Conservation (phyloP, 2,797 vertebrate species). For the Eupleurogrammus muticus region DNA sequence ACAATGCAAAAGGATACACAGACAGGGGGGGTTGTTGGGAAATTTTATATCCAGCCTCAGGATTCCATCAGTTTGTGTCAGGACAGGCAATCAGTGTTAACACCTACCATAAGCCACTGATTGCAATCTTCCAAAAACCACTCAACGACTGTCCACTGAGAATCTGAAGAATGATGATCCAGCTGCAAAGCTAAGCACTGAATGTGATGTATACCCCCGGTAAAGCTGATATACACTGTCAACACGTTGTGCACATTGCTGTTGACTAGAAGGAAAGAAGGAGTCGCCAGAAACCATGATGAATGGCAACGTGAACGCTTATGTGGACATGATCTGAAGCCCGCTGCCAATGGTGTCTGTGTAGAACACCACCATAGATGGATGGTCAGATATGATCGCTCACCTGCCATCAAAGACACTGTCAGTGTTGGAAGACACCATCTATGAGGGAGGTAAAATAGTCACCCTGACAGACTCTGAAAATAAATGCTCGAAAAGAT, state of each 20-base stretch:
- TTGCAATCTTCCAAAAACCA: conserved; percentile 12
- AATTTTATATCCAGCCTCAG: no score
- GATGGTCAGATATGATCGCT: not conserved
- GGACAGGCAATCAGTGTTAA: conserved; percentile 14
- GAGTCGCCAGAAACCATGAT: not conserved
- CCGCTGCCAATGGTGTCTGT: not conserved
- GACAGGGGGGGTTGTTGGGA: no score
- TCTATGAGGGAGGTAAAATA: conserved; percentile 46
- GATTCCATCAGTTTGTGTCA: conserved; percentile 34
- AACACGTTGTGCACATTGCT: conserved; percentile 1
- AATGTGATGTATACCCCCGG: conserved; percentile 2
- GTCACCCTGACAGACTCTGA: conserved; percentile 20
- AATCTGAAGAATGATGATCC: conserved; percentile 18
- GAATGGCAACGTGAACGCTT: not conserved
- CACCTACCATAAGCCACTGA: conserved; percentile 19
- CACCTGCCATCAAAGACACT: conserved; percentile 14
- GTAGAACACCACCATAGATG: conserved; percentile 3
- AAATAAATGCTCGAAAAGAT: conserved; percentile 41
- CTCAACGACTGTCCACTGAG: conserved; percentile 24
- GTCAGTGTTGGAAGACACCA: conserved; percentile 34
- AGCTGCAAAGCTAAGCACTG: conserved; percentile 1
- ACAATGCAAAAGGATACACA: no score
- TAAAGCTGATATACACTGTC: conserved; percentile 14
- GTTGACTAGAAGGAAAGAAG: not conserved
- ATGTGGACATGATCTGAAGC: conserved; percentile 14